Evolutionary conservation across 1,140 invertebrate genomes (phyloP).

Genomic region (Arion vulgaris): DNA sequence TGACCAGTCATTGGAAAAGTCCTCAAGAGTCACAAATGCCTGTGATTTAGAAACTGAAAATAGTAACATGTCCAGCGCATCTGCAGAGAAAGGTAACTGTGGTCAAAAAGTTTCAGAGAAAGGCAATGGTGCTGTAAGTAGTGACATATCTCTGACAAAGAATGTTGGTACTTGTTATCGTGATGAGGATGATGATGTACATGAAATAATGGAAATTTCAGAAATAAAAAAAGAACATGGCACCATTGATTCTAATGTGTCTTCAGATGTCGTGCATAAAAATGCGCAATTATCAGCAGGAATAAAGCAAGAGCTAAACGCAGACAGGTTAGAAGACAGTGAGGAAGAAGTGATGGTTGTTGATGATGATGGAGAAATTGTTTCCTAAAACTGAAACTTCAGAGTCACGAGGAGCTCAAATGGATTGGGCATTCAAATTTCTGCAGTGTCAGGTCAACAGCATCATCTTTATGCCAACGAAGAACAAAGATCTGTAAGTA

Average conservation of each 20-base stretch:
- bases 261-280: neutral
- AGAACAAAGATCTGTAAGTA: slow-evolving; percentile 9
- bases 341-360: slow-evolving; percentile 53
- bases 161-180: neutral
- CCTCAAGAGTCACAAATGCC: neutral
- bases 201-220: slow-evolving; percentile 20
- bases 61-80: neutral
- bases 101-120: neutral
- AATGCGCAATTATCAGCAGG: slow-evolving; percentile 20
- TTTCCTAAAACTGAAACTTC: slow-evolving; percentile 31
- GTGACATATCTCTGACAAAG: neutral
- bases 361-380: slow-evolving; percentile 47
- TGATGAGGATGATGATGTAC: slow-evolving; percentile 21
- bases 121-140: neutral
- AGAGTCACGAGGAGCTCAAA: slow-evolving; percentile 19
- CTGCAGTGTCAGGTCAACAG: slow-evolving; percentile 51
- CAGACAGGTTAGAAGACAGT: slow-evolving; percentile 49
- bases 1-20: neutral
- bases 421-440: slow-evolving; percentile 54
- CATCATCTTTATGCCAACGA: slow-evolving; percentile 42
- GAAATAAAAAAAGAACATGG: slow-evolving; percentile 13
- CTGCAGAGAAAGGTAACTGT: neutral
- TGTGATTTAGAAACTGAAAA: neutral
- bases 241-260: neutral
- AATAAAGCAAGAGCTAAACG: slow-evolving; percentile 17